Base-by-base conservation (phyloP, 2,113 vertebrate genomes). In the Phalacrocorax brasilianus region DNA sequence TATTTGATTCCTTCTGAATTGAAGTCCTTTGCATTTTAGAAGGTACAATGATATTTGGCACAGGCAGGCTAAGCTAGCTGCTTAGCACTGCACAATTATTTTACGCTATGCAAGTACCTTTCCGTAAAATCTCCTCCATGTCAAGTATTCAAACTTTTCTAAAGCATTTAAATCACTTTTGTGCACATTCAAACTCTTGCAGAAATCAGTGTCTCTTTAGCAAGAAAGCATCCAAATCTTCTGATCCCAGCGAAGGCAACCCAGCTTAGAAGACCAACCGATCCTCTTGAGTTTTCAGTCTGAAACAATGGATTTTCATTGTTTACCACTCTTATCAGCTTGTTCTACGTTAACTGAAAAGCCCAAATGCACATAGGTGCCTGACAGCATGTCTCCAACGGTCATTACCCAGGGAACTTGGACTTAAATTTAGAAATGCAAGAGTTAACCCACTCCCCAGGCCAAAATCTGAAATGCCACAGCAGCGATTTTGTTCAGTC, bases 81-180 rank as follows among this genome's bases (percentile, higher is more conserved):
- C 71, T 44, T 32, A 77, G 47, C 47, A 24, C 53, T 2, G 2
- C 38, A n/a, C 26, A 63, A 11, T 40, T 40, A 9, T 16, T 47
- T 35, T 8, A 50, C 17, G 11, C 13, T 23, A 11, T 4, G 4
- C 20, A 33, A 0, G 14, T 5, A 35, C 3, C 14, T n/a, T 42
- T 42, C 59, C 59, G 77, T 56, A 14, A 62, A 12, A 18, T 53
- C 49, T 63, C 62, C 33, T 42, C 61, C 53, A 2, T 8, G 9
- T 27, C 74, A 47, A 62, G 47, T 3, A 42, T 0, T 0, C 15
- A 19, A 67, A 17, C 33, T 55, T 47, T 33, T 45, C 42, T 20
- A 27, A 72, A 82, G 33, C 32, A 38, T 24, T 76, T 18, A 11
- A 30, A 72, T 56, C 13, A 8, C 50, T 68, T 68, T 5, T 38